Percentiles rank a stretch among this genome's conserved stretches.
Conservation (phyloP, 2,888 invertebrate species). For the Mystacides longicornis region DNA sequence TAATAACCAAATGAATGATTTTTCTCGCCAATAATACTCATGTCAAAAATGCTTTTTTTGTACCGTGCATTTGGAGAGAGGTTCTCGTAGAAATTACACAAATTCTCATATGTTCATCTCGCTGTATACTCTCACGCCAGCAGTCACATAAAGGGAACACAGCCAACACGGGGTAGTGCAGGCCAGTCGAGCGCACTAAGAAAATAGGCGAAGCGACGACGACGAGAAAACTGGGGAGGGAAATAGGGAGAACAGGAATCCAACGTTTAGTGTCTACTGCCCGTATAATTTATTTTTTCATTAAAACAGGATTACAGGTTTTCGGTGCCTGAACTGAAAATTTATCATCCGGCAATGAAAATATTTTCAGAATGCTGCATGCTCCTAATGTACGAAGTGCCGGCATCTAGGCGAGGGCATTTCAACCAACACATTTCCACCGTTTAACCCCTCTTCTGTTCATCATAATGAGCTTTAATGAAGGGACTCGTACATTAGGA, state of each 20-base stretch:
- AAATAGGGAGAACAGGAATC: too few species aligned
- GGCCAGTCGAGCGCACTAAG: neutral
- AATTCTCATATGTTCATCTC: neutral
- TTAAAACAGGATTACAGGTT: conserved; percentile 1
- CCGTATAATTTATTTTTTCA: conserved; percentile 1
- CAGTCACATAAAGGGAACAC: neutral
- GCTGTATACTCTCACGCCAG: neutral
- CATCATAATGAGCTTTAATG: too few species aligned
- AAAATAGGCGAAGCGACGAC: neutral
- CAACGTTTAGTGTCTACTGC: neutral
- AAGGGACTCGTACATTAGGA: too few species aligned
- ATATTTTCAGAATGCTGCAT: too few species aligned
- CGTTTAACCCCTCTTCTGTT: too few species aligned
- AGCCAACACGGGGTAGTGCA: neutral
- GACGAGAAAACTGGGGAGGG: too few species aligned
- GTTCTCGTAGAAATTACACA: neutral
- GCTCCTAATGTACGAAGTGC: too few species aligned
- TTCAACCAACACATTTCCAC: too few species aligned
- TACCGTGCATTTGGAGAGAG: neutral
- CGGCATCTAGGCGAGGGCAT: too few species aligned
- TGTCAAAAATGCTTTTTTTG: too few species aligned
- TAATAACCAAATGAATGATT: too few species aligned
- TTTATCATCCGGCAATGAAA: conserved; percentile 1
- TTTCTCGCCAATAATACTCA: too few species aligned
- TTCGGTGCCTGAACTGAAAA: neutral